Evolutionary conservation across 2,888 invertebrate genomes (phyloP), one percentile per base, ranked within the genome.

Genomic region (Acanthosepion lycidas): DNA sequence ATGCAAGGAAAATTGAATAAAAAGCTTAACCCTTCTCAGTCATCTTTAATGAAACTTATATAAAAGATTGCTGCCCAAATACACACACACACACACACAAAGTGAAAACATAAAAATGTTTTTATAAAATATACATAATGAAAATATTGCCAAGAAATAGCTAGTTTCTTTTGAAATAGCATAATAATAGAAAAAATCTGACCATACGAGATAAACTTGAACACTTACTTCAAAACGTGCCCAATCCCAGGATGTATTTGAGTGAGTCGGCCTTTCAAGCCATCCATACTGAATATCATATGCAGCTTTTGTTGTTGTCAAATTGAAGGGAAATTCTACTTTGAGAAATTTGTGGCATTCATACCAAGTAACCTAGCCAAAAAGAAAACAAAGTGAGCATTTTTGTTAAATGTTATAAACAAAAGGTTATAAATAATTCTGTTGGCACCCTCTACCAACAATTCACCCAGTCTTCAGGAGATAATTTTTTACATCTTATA

Each of bases 231-330:
- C 98, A 97, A 97, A 98, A 95, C 97, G 97, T 8, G 98, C 98
- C 95, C 97, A 97, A 95, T 98, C 98, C 98, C 98, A 98, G 28
- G 97, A 97, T 26, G 98, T 98, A 96, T 98, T 98, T 94, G 96
- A 96, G 95, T 98, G 98, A n/a, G 97, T 98, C 0, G 98, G 97
- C 51, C 98, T 96, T 95, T 97, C 96, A 8, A 98, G 94, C 95
- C 97, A 97, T 3, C 98, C 98, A 96, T 97, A 98, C 96, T 98
- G 98, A 42, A 97, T 97, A 94, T 98, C 98, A 95, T 97, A 98
- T 0, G 97, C 97, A 12, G 97, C 98, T 53, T 97, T 96, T 23
- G 96, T 95, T 26, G 96, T 95, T 93, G 96, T 96, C 6, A 98
- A 96, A 94, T 97, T 97, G 26, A 97, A 97, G 5, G 98, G 97